Conservation (phyloP, 2,113 vertebrate genomes). For the Scytalopus superciliaris region DNA sequence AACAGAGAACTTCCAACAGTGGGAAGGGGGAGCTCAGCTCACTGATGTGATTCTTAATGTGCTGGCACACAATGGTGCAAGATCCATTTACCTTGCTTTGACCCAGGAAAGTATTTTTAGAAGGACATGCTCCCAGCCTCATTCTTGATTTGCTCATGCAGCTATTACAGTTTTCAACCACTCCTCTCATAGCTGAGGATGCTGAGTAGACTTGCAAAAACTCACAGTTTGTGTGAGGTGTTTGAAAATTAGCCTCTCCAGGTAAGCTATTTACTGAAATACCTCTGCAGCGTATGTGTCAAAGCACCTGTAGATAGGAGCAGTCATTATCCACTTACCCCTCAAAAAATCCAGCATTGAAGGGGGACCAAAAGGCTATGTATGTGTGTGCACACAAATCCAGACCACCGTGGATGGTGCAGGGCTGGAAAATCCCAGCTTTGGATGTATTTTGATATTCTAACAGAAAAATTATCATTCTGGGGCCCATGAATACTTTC, state of each 20-base stretch:
- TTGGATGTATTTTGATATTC: background rate
- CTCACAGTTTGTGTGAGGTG: background rate
- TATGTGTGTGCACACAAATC: background rate
- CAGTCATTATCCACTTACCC: background rate
- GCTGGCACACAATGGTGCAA: background rate
- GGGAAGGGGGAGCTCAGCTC: background rate
- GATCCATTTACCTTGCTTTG: background rate
- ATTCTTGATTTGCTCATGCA: background rate
- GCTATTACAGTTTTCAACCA: background rate
- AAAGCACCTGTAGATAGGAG: background rate
- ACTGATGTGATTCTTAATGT: accelerated
- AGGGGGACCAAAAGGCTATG: background rate
- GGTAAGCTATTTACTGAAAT: background rate
- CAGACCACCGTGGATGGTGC: background rate
- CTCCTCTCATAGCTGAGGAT: background rate
- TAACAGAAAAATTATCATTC: background rate
- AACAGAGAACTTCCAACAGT: background rate
- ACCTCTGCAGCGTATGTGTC: background rate
- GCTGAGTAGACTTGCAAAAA: background rate
- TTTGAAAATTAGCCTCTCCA: background rate
- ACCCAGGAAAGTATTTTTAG: background rate
- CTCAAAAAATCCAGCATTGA: background rate
- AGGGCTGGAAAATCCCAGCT: background rate
- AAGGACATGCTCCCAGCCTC: background rate
- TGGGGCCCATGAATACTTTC: background rate